Percentiles rank a stretch among this genome's conserved stretches.
phyloP scores from a whole-genome alignment of 2,888 invertebrate species.

The Eretmocerus hayati region DNA sequence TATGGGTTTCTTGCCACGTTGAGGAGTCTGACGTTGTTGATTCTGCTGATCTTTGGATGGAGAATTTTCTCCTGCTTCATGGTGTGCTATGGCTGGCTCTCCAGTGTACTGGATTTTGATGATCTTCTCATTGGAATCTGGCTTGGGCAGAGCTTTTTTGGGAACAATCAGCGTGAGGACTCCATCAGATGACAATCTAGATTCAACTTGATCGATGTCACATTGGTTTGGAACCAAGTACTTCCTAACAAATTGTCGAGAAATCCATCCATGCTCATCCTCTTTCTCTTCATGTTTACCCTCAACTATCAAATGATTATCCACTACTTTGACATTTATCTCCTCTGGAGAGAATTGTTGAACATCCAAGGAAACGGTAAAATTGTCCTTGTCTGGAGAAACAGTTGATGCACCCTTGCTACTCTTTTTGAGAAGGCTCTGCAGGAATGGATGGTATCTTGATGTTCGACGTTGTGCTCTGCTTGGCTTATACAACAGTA shows the following conservation, averaged over 20 bases:
- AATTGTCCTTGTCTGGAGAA: slow-evolving; percentile 59
- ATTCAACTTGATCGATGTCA: slow-evolving; percentile 65
- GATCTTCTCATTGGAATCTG: slow-evolving; percentile 28
- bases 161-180: slow-evolving; percentile 70
- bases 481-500: slow-evolving; percentile 7
- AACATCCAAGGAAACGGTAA: slow-evolving; percentile 66
- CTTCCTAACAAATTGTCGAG: slow-evolving; percentile 28
- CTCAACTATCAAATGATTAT: slow-evolving; percentile 52
- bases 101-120: slow-evolving; percentile 37
- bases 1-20: slow-evolving; percentile 18
- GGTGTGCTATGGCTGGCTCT: slow-evolving; percentile 28
- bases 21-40: slow-evolving; percentile 16
- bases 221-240: slow-evolving; percentile 37
- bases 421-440: not conserved
- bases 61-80: slow-evolving; percentile 7
- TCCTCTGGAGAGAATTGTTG: slow-evolving; percentile 71
- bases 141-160: slow-evolving; percentile 37
- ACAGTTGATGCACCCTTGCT: slow-evolving; percentile 49
- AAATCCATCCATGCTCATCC: slow-evolving; percentile 54
- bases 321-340: slow-evolving; percentile 55
- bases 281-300: slow-evolving; percentile 65
- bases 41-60: slow-evolving; percentile 8
- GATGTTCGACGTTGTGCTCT: not conserved
- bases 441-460: slow-evolving; percentile 16
- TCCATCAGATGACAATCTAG: slow-evolving; percentile 75